Base-by-base conservation (phyloP, 2,888 invertebrate species). In the Metalampra italica region DNA sequence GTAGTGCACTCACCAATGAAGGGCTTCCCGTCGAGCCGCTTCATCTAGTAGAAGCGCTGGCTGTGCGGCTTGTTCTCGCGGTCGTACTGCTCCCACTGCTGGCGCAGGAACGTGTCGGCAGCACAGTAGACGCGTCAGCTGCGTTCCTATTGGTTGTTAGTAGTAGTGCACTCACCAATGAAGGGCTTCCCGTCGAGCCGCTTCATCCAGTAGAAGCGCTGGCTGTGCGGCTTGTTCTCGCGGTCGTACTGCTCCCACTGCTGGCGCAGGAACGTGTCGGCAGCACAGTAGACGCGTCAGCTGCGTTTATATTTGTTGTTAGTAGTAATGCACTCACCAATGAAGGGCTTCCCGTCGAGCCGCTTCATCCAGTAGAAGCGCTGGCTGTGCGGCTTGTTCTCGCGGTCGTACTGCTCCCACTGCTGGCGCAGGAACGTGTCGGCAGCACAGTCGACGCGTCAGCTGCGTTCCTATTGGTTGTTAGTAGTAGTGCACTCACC, bases 81-180 rank as follows among this genome's bases (percentile, higher is more conserved):
- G 84, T 98, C 97, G 78, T 96, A 96, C 55, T 94, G 92, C 66
- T 97, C 96, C 98, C 98, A 98, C 83, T 98, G 98, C 78, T 97
- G 95, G 49, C 94, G 91, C 40, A 98, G 91, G 68, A 97, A 92
- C 46, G 94, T 93, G 82, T 94, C 96, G 85, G 98, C 98, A 30
- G 97, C 92, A 78, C 93, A 93, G 85, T 97, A 98, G 50, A 94
- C 92, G 61, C 93, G 92, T 22, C 22, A 22, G 22, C 5, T 22
- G n/a, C n/a, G 22, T 22, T 22, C 5, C 22, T 22, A 22, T 22
- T 22, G 22, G 22, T 5, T 22, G 22, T 22, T 22, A 5, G 22
- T 2, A 3, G 22, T 22, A 22, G 5, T 5, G 22, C 2, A 22
- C 87, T 87, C 54, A 90, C 90, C 92, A 29, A 96, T 97, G 68